Conservation (phyloP, 2,797 vertebrate genomes). For the Leptatherina wallacei region DNA sequence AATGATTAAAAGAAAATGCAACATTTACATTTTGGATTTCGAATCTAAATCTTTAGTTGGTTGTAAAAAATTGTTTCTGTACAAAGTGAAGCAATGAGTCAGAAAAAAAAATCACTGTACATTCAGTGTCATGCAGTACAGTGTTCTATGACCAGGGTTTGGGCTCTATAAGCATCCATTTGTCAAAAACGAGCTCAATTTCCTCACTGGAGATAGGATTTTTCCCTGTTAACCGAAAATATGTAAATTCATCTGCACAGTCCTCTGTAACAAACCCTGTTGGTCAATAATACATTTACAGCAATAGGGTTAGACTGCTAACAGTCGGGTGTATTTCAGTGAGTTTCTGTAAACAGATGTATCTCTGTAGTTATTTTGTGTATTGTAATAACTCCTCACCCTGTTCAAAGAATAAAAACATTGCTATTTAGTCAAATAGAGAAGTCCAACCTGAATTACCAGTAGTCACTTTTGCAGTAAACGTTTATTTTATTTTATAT, state of each 20-base stretch:
- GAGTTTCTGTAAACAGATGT: constrained; percentile 2
- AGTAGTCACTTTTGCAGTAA: not conserved
- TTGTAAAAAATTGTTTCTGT: constrained; percentile 18
- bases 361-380: not conserved
- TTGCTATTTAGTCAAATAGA: not conserved
- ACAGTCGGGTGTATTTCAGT: constrained; percentile 8
- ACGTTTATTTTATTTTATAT: not conserved
- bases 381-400: not conserved
- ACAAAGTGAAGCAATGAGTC: constrained; percentile 31
- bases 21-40: not conserved
- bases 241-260: constrained; percentile 24
- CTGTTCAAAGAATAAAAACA: not conserved
- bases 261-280: not conserved
- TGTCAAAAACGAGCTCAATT: constrained; percentile 30
- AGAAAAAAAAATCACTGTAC: constrained; percentile 26
- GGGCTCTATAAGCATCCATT: constrained; percentile 21
- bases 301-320: not conserved
- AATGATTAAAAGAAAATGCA: constrained; percentile 21
- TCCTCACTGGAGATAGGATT: not conserved
- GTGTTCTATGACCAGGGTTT: constrained; percentile 31
- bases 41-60: constrained; percentile 5
- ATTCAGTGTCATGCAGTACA: constrained; percentile 57
- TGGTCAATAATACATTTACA: constrained; percentile 19
- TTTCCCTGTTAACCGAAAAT: constrained; percentile 23
- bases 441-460: constrained; percentile 4